Base-by-base conservation (phyloP, 30 jellyfish, hydroid and myxozoan genomes). In the Chrysaora quinquecirrha region DNA sequence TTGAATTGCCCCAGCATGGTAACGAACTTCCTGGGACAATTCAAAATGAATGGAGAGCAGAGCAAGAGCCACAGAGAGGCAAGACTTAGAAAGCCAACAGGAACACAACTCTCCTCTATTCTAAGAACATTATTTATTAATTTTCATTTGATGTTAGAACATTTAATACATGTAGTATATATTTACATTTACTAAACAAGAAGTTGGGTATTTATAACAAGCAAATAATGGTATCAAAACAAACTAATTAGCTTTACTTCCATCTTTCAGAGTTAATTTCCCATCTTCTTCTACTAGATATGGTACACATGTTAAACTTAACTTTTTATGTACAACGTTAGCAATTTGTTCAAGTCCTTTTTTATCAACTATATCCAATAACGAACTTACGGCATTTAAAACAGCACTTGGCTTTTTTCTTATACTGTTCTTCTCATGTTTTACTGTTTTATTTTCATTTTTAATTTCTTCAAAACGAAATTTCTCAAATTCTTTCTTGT, bases 261-360 rank as follows among this genome's bases (percentile, higher is more conserved):
- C 82, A 43, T 70, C 82, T 70, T 70, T 70, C 30, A 70, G n/a
- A 2, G 69, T 70, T 12, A 70, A 38, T 38, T 70, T 70, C 7
- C 82, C 82, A 1, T 34, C 82, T 24, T 84, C 87, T 32, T 72
- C 87, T 0, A 63, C 87, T 20, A 34, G 32, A 48, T 28, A 85
- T 9, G 96, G 96, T 24, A 91, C 82, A 69, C 99, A 94, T 0
- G 96, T 82, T 67, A 95, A 70, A 1, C 96, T 69, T 3, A 95
- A 76, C 65, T 88, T 95, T 49, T 38, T 66, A 78, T 95, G 99
- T 14, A 95, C 99, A 73, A 84, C 90, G 10, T 56, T 62, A 4
- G 97, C 95, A 48, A 95, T 89, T 46, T 76, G 29, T 21, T 64
- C 50, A n/a, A 95, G 71, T 34, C 95, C 98, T 0, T 64, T 85